phyloP scores from a whole-genome alignment of 2,888 invertebrate genomes.

The Prionchulus punctatus region DNA sequence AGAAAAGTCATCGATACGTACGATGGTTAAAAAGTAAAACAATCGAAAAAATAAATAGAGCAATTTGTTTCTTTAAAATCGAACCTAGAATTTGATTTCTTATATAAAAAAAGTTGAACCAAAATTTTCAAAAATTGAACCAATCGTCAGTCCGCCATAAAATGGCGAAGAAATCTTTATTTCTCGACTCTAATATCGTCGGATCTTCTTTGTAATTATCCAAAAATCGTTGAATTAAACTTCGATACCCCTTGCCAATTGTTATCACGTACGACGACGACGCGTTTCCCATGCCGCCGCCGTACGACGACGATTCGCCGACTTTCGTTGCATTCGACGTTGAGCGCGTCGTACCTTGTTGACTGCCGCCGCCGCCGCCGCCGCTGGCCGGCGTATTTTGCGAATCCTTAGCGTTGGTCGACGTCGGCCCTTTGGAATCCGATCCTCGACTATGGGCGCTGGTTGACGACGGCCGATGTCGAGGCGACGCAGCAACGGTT shows the following conservation, averaged over 20 bases:
- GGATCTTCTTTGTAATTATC: constrained; percentile 21
- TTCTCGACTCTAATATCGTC: constrained; percentile 15
- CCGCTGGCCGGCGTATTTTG: neutral
- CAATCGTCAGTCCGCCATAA: constrained; percentile 58
- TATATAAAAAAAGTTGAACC: too few relatives aligned
- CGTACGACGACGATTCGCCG: neutral
- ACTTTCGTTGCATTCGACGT: neutral
- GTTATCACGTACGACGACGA: constrained; percentile 28
- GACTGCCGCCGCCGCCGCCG: neutral
- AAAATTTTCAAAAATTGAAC: constrained; percentile 31
- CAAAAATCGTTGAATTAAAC: constrained; percentile 41
- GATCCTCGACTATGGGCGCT: neutral
- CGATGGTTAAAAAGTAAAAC: constrained; percentile 11
- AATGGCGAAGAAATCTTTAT: constrained; percentile 47
- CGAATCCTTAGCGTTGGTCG: neutral
- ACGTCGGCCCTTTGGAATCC: neutral
- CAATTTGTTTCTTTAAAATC: too few relatives aligned
- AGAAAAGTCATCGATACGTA: constrained; percentile 12
- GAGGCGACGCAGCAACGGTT: neutral
- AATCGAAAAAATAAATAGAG: too few relatives aligned
- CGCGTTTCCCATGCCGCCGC: too few relatives aligned
- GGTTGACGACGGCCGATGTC: neutral
- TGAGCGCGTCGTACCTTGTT: neutral
- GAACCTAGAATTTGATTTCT: too few relatives aligned
- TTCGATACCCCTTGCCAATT: constrained; percentile 67